Evolutionary conservation across 1,140 invertebrate genomes (phyloP), one percentile per base, ranked within the genome.

Genomic region (Dufourea novaeangliae): DNA sequence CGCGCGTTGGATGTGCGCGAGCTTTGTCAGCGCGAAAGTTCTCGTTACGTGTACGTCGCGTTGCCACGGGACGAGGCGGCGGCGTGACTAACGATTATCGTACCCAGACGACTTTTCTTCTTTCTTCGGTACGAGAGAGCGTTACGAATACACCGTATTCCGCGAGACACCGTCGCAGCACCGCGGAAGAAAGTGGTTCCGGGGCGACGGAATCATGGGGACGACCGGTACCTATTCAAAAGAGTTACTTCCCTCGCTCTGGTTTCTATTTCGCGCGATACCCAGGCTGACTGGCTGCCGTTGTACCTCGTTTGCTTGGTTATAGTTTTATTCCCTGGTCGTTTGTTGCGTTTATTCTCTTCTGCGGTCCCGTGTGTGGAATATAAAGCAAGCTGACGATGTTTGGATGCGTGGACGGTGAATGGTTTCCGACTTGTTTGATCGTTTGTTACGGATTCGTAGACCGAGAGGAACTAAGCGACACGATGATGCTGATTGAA

Each of bases 11-110:
- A 25, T 34, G 29, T n/a, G 12, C 34, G 34, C 17, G 34, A n/a
- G 67, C 67, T 70, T 70, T 70, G 67, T 70, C 41, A 50, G 67
- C 50, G 67, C 67, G 67, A 69, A 69, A 69, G 67, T 69, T 54
- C n/a, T 27, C 10, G 67, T 69, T 69, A 69, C 67, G 67, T 69
- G 67, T 69, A 54, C 37, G 41, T 69, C 32, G 22, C 34, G 25
- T 20, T 52, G 7, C 14, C 46, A n/a, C 67, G 34, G 64, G 64
- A 54, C 64, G 46, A 37, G 50, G 66, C 66, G 66, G 50, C 44
- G 34, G 50, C 50, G 66, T 56, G 66, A 68, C 66, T 56, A 52
- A 70, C 67, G 67, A 70, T 69, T 69, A 69, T 69, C 67, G 52
- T 17, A n/a, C 37, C n/a, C 12, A 14, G 27, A 57, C 66, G 52